Evolutionary conservation across 2,797 vertebrate species (phyloP).

Genomic region (Coluber constrictor): DNA sequence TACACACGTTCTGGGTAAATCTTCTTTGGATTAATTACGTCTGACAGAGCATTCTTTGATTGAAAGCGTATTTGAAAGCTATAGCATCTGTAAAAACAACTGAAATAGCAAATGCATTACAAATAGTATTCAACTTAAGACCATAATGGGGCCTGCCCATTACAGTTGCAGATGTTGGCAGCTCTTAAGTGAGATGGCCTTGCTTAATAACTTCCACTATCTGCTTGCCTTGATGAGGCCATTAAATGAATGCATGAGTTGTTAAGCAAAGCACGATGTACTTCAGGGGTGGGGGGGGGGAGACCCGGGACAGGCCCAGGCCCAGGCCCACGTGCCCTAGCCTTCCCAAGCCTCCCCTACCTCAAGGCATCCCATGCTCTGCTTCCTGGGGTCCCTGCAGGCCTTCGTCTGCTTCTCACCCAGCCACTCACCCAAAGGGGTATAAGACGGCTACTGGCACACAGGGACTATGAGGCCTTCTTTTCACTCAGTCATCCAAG

Average conservation of each 20-base stretch:
- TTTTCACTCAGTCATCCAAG: neutral
- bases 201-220: neutral
- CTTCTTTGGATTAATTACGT: neutral
- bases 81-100: neutral
- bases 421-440: neutral
- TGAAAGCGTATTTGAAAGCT: neutral
- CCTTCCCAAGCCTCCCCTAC: neutral
- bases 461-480: neutral
- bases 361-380: neutral
- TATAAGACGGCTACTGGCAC: neutral
- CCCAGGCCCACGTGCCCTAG: neutral
- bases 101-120: neutral
- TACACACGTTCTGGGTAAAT: neutral
- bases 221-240: neutral
- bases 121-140: neutral
- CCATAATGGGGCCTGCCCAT: neutral
- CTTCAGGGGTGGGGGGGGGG: accelerated
- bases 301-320: neutral
- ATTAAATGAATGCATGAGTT: neutral
- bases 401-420: neutral
- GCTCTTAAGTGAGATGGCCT: neutral
- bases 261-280: neutral
- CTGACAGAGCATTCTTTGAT: neutral
- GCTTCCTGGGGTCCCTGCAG: neutral
- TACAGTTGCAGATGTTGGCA: neutral